Evolutionary conservation across 2,797 vertebrate genomes (phyloP).

Genomic region (Hozukius guyotensis): DNA sequence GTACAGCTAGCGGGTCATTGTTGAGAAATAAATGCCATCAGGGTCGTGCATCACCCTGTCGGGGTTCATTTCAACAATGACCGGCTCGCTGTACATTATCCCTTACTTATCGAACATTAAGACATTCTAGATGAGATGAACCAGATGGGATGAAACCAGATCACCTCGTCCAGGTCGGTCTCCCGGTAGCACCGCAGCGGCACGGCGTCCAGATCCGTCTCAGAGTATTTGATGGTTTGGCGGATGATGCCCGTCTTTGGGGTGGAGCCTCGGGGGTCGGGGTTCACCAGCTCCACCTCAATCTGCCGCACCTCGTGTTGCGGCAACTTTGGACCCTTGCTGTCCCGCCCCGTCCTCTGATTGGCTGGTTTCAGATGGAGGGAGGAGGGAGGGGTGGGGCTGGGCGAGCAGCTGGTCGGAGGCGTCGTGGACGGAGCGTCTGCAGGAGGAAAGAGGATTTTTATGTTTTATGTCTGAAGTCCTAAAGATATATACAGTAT

Average conservation of each 20-base stretch:
- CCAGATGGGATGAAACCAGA: background rate
- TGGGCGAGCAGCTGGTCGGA: constrained; percentile 42
- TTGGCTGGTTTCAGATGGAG: constrained; percentile 35
- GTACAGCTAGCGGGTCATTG: too few relatives aligned
- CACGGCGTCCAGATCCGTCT: constrained; percentile 94
- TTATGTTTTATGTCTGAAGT: background rate
- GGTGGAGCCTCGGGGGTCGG: constrained; percentile 42
- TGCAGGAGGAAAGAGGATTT: background rate
- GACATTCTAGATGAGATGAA: background rate
- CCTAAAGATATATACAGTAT: background rate
- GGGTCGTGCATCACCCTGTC: too few relatives aligned
- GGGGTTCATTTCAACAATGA: too few relatives aligned
- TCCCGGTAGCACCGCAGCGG: constrained; percentile 93
- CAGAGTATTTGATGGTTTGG: constrained; percentile 90
- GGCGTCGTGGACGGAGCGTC: constrained; percentile 43
- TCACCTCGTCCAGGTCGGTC: constrained; percentile 92
- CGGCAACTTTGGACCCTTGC: background rate
- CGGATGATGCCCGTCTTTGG: constrained; percentile 85
- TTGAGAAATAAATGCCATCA: too few relatives aligned
- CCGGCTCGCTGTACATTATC: too few relatives aligned
- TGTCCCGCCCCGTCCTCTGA: constrained; percentile 42
- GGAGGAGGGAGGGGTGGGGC: constrained; percentile 60
- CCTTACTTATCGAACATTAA: background rate
- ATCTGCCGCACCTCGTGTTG: constrained; percentile 83
- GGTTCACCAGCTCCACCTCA: constrained; percentile 85